Conservation (phyloP, 2,797 vertebrate species). For the Lophura swinhoii region DNA sequence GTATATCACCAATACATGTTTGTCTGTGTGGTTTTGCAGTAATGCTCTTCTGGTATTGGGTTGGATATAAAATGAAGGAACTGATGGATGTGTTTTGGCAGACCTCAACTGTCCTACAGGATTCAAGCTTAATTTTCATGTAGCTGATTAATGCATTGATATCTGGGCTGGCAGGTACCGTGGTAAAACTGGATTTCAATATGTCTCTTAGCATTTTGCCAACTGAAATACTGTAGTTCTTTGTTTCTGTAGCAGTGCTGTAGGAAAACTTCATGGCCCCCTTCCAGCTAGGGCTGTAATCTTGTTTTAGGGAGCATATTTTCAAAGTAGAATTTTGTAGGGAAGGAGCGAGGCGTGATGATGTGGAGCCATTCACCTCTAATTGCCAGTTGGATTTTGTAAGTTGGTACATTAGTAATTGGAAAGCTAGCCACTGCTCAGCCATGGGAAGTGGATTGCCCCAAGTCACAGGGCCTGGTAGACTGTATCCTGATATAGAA, state of each 20-base stretch:
- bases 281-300: background rate
- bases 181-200: constrained; percentile 27
- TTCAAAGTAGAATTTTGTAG: background rate
- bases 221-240: background rate
- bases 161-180: constrained; percentile 1
- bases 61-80: background rate
- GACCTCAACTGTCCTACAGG: background rate
- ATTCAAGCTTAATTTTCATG: constrained; percentile 17
- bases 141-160: constrained; percentile 37
- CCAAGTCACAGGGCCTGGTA: background rate
- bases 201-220: background rate
- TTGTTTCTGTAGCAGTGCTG: background rate
- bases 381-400: background rate
- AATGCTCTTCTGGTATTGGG: rapidly evolving
- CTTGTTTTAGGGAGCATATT: background rate
- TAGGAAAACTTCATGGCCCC: background rate
- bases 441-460: background rate
- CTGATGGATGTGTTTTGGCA: background rate
- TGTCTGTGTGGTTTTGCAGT: background rate
- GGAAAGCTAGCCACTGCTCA: background rate
- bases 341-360: background rate
- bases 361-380: background rate
- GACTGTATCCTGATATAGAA: background rate
- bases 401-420: background rate
- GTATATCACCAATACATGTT: background rate